Base-by-base conservation (phyloP, 1,140 invertebrate genomes). In the Drepana arcuata region DNA sequence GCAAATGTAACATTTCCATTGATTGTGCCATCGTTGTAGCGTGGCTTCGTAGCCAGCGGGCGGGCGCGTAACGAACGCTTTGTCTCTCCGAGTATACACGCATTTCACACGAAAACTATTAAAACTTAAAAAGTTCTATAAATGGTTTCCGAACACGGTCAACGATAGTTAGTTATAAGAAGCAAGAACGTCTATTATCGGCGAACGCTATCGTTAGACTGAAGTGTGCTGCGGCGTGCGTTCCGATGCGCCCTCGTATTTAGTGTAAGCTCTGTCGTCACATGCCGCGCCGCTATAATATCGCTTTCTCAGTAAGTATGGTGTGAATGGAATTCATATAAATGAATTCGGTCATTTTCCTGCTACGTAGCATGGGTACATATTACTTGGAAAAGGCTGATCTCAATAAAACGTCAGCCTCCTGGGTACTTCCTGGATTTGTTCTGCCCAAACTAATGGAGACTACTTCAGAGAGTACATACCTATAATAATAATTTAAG, bases 1-100 rank as follows among this genome's bases (percentile, higher is more conserved):
- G 89, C 37, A 92, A 88, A 58, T 60, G 70, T 66, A 82, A 78
- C 35, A 79, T 45, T 48, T 75, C 78, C 45, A 82, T 62, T 67
- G 78, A 82, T 35, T 73, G 50, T 38, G 71, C 71, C 71, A 82
- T 72, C 40, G 43, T 70, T 14, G 56, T 42, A 18, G 62, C 67
- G 15, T 63, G 69, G 33, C 59, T 65, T 28, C 64, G 63, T 13
- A 82, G 34, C 78, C 78, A 82, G 25, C 67, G 60, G 16, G 63
- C 57, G 9, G 74, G 57, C 21, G 62, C 56, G 34, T 59, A 65
- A 48, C 65, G 63, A 48, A 67, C 57, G 42, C 55, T 67, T 57
- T 66, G 62, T 66, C 58, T 73, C 43, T 80, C 72, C 32, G 61
- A 44, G 54, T 62, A 69, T 61, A 72, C 64, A 48, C 77, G 70